A percentile compares a stretch with the other conserved stretches of the same genome.
phyloP scores from a whole-genome alignment of 2,888 invertebrate species.

The Eupithecia inturbata region DNA sequence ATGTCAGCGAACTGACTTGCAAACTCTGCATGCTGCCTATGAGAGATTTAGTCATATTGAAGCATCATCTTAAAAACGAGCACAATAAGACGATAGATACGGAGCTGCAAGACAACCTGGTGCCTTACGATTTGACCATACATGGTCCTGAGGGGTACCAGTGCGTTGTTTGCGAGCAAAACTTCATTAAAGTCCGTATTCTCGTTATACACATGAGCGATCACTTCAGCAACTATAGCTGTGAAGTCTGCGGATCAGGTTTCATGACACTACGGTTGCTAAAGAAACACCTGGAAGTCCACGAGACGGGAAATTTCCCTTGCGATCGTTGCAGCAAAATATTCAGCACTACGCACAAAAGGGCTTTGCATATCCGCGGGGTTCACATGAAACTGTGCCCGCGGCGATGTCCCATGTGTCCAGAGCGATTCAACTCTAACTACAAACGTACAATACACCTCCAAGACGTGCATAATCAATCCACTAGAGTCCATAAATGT shows the following conservation, averaged over 20 bases:
- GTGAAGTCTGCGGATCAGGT: slow-evolving; percentile 76
- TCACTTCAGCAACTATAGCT: slow-evolving; percentile 79
- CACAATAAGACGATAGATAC: slow-evolving; percentile 70
- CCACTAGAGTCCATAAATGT: slow-evolving; percentile 76
- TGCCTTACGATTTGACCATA: slow-evolving; percentile 71
- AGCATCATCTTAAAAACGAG: slow-evolving; percentile 66
- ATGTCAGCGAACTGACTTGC: slow-evolving; percentile 69
- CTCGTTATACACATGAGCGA: slow-evolving; percentile 80
- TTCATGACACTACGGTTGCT: slow-evolving; percentile 76
- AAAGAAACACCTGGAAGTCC: slow-evolving; percentile 77
- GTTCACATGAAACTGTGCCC: slow-evolving; percentile 76
- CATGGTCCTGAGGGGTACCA: slow-evolving; percentile 60
- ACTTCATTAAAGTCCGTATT: slow-evolving; percentile 73
- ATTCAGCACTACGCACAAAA: slow-evolving; percentile 73
- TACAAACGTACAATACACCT: slow-evolving; percentile 77
- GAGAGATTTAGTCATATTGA: slow-evolving; percentile 61
- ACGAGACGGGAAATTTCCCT: slow-evolving; percentile 74
- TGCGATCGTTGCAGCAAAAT: slow-evolving; percentile 75
- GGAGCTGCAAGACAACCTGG: slow-evolving; percentile 74
- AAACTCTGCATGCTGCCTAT: slow-evolving; percentile 64
- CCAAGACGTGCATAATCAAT: slow-evolving; percentile 77
- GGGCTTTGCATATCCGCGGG: slow-evolving; percentile 71
- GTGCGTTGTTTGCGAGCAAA: slow-evolving; percentile 72
- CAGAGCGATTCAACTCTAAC: slow-evolving; percentile 77
- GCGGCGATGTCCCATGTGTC: slow-evolving; percentile 75